These are phyloP conservation scores for Metalampra italica DNA, from an alignment of 2,888 invertebrate genomes.

Conservation along the genomic window DNA sequence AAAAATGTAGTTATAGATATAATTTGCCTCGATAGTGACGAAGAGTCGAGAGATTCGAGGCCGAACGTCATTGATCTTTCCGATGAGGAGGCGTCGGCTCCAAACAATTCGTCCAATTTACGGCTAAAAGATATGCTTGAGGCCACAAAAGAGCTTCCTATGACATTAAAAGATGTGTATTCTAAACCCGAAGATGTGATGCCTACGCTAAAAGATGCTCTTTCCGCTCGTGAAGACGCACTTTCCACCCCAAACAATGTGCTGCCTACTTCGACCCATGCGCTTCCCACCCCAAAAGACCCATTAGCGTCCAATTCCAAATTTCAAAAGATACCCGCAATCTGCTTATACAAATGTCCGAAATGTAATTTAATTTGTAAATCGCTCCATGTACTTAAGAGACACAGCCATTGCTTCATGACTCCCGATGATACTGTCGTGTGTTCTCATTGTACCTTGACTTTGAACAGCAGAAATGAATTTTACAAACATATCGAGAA, in stretches of 20 bases:
- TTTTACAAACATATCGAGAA: conserved; percentile 37
- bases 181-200: no score
- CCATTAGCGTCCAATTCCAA: neutral
- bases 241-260: no score
- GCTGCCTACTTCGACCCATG: conserved; percentile 11
- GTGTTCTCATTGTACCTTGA: conserved; percentile 26
- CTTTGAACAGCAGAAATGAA: conserved; percentile 12
- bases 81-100: conserved; percentile 19
- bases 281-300: conserved; percentile 1
- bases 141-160: neutral
- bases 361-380: conserved; percentile 31
- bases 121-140: no score
- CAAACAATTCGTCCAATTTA: no score
- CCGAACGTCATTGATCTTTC: conserved; percentile 35
- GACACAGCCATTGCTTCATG: conserved; percentile 32
- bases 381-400: conserved; percentile 31
- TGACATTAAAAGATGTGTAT: neutral
- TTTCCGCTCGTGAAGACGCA: no score
- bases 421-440: conserved; percentile 7
- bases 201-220: no score
- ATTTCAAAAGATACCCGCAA: conserved; percentile 6
- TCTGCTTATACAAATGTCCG: conserved; percentile 38
- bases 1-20: neutral
- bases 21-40: conserved; percentile 61
- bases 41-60: conserved; percentile 22